Evolutionary conservation across 2,888 invertebrate species (phyloP).

Genomic region (Mythimna impura): DNA sequence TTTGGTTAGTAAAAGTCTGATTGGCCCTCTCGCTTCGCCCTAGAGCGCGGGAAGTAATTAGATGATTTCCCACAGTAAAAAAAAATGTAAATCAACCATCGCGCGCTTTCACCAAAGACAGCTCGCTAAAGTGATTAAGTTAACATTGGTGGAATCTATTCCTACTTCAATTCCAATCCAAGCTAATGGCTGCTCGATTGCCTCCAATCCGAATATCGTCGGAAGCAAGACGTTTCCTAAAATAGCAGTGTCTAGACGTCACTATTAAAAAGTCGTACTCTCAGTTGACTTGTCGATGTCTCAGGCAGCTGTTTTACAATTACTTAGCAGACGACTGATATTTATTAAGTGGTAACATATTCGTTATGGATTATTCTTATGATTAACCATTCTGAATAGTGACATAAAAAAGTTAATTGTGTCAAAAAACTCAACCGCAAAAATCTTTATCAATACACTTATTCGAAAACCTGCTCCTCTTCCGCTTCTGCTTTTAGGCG

Average conservation of each 20-base stretch:
- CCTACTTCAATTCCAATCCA: conserved; percentile 6
- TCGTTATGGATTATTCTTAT: too few species aligned
- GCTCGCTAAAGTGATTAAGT: not conserved
- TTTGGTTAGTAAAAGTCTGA: too few species aligned
- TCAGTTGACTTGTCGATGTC: conserved; percentile 11
- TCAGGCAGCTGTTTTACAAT: not conserved
- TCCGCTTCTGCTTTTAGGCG: too few species aligned
- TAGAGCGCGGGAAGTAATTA: too few species aligned
- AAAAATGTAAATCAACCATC: not conserved
- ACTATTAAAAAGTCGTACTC: conserved; percentile 6
- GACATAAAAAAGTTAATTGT: too few species aligned
- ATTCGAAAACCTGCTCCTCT: too few species aligned
- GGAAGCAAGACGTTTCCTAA: conserved; percentile 8
- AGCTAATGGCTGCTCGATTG: conserved; percentile 9
- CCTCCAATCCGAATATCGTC: conserved; percentile 13
- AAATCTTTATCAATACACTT: not conserved
- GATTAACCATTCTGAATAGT: too few species aligned
- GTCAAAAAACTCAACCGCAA: too few species aligned
- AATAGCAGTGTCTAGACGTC: conserved; percentile 34
- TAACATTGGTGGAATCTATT: not conserved
- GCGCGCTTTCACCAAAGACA: not conserved
- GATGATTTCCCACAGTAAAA: too few species aligned
- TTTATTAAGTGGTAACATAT: too few species aligned
- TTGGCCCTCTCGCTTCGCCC: too few species aligned
- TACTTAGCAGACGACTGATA: not conserved